A percentile compares a stretch with the other conserved stretches of the same genome.
phyloP scores from a whole-genome alignment of 2,888 invertebrate species.

The Hemistola chrysoprasaria region DNA sequence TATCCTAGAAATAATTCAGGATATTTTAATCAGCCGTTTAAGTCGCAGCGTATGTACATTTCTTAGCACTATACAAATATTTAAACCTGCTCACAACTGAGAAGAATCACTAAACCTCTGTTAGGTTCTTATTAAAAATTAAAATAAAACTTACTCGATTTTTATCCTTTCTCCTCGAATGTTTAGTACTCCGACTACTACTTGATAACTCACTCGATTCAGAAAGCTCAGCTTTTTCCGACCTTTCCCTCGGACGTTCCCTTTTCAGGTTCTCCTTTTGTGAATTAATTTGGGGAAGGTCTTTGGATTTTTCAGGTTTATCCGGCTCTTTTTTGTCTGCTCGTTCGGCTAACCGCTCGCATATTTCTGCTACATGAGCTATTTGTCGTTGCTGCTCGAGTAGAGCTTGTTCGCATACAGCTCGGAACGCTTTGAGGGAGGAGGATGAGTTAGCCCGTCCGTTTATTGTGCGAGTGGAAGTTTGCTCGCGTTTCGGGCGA shows the following conservation, averaged over 20 bases:
- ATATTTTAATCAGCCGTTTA: no score
- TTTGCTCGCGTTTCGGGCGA: conserved; percentile 19
- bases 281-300: no score
- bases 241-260: background rate
- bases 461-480: conserved; percentile 17
- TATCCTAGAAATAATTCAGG: no score
- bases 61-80: no score
- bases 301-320: background rate
- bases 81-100: no score
- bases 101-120: no score
- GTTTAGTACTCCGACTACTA: conserved; percentile 41
- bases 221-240: conserved; percentile 14
- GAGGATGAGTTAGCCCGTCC: conserved; percentile 32
- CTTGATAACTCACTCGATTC: conserved; percentile 49
- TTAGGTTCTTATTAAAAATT: no score
- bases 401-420: conserved; percentile 54
- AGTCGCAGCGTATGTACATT: no score
- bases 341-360: conserved; percentile 51
- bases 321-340: conserved; percentile 1
- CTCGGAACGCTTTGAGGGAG: conserved; percentile 55
- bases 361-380: conserved; percentile 57
- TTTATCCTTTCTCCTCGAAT: conserved; percentile 40
- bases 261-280: background rate
- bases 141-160: conserved; percentile 34
- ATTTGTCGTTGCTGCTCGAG: conserved; percentile 60